Conservation (phyloP, 2,113 vertebrate genomes). For the Bos javanicus region DNA sequence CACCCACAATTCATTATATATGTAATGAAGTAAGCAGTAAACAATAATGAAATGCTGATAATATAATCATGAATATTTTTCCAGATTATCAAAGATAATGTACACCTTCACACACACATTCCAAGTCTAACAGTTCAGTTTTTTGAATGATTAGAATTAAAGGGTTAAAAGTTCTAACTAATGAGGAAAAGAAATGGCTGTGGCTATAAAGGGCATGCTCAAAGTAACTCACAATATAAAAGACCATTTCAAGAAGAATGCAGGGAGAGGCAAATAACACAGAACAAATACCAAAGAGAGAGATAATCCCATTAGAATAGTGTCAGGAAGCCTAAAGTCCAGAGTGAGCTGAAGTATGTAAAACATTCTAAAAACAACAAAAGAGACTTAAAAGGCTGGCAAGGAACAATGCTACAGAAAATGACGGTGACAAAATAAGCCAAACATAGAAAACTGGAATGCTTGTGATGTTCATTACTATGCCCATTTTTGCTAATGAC, state of each 20-base stretch:
- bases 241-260: not conserved
- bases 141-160: slow-evolving; percentile 24
- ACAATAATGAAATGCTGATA: not conserved
- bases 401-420: not conserved
- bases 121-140: not conserved
- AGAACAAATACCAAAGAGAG: slow-evolving; percentile 13
- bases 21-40: not conserved
- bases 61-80: not conserved
- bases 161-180: slow-evolving; percentile 5
- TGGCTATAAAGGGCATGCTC: not conserved
- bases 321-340: not conserved
- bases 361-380: slow-evolving; percentile 50
- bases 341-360: not conserved
- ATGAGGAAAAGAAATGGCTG: not conserved
- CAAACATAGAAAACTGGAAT: not conserved
- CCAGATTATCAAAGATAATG: not conserved
- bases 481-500: not conserved
- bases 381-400: slow-evolving; percentile 19
- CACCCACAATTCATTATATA: not conserved
- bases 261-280: not conserved
- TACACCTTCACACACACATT: not conserved
- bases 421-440: not conserved
- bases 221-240: slow-evolving; percentile 1
- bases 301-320: not conserved
- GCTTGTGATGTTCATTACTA: not conserved